Evolutionary conservation across 2,797 vertebrate genomes (phyloP), one percentile per base, ranked within the genome.

Genomic region (Spatula versicolor): DNA sequence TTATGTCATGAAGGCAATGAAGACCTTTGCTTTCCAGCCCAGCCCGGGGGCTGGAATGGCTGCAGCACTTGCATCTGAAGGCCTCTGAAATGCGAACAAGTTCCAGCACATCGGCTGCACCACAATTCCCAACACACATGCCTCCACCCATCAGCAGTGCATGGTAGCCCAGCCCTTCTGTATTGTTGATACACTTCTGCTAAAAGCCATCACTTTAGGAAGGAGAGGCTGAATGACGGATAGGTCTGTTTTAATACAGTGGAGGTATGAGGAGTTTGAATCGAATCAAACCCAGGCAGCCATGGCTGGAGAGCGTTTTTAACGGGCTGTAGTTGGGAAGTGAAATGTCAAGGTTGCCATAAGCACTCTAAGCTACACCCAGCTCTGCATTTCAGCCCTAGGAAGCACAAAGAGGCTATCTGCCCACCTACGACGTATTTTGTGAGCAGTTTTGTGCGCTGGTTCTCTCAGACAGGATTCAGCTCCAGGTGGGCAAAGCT

Each of bases 121-220:
- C 68, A 58, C 3, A 25, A 75, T 35, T 54, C 85, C 77, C 30
- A 33, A 3, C 0, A 17, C 2, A 1, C 60, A n/a, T 3, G 0
- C 33, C 37, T 66, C 28, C 52, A 45, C 23, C 43, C n/a, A 7
- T 12, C 31, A 14, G 20, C 7, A 72, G 16, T 22, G 8, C 50
- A 37, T 3, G 30, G 39, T 5, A 58, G 59, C 48, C 43, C 63
- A 66, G 74, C 54, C 39, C 64, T 60, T 48, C 13, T 2, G 2
- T 11, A 9, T 0, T 25, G 28, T 26, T 23, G 17, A 17, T 39
- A 41, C 13, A 12, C 13, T 39, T 46, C 50, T 77, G 64, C 81
- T 89, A 88, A 85, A 86, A 83, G 60, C 69, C 41, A 69, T 6
- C 37, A 17, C 66, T 84, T 75, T 7, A 69, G 78, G 50, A 88